Conservation (phyloP, 2,113 vertebrate genomes). For the Trogon melanurus region DNA sequence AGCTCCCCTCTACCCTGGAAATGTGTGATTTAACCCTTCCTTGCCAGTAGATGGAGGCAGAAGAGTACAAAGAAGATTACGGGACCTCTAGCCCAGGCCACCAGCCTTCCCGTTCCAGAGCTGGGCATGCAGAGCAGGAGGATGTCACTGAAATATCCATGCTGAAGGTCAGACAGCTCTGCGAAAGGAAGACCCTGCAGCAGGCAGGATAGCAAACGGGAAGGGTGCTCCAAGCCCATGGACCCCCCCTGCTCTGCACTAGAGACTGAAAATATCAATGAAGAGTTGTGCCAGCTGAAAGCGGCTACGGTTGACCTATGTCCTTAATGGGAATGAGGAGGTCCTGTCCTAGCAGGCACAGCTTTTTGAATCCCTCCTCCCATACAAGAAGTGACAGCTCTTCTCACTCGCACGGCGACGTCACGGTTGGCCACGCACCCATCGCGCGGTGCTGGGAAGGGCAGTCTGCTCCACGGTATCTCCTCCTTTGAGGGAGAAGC, state of each 20-base stretch:
- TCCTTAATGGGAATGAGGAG: not conserved
- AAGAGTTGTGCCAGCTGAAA: not conserved
- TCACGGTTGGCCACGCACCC: fast-evolving
- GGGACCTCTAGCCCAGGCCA: not conserved
- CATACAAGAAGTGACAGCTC: not conserved
- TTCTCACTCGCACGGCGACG: fast-evolving
- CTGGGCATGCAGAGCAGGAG: not conserved
- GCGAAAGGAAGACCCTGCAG: not conserved
- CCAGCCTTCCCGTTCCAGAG: not conserved
- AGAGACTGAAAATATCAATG: not conserved
- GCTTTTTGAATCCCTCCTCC: not conserved
- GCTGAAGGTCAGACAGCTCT: not conserved
- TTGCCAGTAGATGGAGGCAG: constrained; percentile 39
- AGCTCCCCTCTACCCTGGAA: constrained; percentile 20
- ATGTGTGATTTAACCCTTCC: constrained; percentile 58
- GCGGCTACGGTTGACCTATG: fast-evolving
- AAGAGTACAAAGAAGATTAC: not conserved
- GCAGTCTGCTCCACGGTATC: not conserved
- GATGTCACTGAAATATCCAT: not conserved
- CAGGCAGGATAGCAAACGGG: not conserved
- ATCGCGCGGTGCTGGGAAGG: fast-evolving
- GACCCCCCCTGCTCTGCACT: not conserved
- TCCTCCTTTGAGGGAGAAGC: not conserved
- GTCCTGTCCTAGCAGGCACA: not conserved
- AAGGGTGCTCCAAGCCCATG: not conserved